A percentile compares a stretch with the other conserved stretches of the same genome.
phyloP scores from a whole-genome alignment of 2,113 vertebrate species.

The Hypanus sabinus region DNA sequence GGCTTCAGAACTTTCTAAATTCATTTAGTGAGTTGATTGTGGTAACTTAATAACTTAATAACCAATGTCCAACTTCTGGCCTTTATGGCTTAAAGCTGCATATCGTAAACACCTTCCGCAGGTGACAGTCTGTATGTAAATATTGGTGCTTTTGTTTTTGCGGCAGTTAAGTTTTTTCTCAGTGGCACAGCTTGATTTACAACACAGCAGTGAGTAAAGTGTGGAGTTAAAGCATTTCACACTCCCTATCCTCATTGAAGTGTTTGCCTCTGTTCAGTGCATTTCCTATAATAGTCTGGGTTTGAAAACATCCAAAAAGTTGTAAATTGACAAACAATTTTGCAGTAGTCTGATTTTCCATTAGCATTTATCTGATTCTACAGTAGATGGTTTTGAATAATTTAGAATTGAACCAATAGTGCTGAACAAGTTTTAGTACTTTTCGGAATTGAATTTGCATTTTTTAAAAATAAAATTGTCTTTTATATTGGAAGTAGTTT shows the following conservation, averaged over 20 bases:
- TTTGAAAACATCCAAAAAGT: neutral
- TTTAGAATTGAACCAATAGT: neutral
- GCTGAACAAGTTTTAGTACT: neutral
- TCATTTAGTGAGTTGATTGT: neutral
- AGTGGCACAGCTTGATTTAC: neutral
- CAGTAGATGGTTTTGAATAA: neutral
- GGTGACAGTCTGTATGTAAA: neutral
- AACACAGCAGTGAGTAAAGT: neutral
- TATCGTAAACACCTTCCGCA: neutral
- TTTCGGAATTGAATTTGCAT: neutral
- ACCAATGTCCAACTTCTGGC: neutral
- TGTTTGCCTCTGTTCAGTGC: neutral
- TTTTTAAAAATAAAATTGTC: neutral
- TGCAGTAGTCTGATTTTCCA: neutral
- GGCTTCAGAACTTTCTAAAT: neutral
- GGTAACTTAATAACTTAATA: neutral
- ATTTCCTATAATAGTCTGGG: neutral
- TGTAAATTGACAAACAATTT: neutral
- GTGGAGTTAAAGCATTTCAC: neutral
- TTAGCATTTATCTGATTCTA: neutral
- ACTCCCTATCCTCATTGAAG: neutral
- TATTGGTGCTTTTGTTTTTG: neutral
- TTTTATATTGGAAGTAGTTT: neutral
- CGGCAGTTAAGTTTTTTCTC: neutral
- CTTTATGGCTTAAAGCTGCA: neutral